Evolutionary conservation across 1,140 invertebrate species (phyloP), one percentile per base, ranked within the genome.

Genomic region (Rhyacophila brunnea): DNA sequence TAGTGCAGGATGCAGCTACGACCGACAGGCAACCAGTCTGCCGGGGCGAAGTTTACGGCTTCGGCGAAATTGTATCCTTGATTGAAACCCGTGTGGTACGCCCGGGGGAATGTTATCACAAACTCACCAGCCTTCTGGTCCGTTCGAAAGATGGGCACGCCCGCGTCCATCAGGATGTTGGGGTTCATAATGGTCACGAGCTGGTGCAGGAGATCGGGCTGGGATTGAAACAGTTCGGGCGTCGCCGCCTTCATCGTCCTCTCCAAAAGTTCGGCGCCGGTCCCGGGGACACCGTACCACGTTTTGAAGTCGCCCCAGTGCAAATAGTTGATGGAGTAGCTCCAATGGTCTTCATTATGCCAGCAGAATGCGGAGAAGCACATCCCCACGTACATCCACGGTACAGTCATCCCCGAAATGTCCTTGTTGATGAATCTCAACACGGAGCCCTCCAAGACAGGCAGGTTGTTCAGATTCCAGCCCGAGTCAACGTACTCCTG

Each of bases 261-360:
- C 79, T 99, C 98, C 74, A 99, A 95, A 38, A 87, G 77, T 74
- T 98, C 95, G 14, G 97, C 98, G 66, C 88, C 83, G 48, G 82
- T 83, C 1, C 96, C 96, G 17, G 96, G 94, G 4, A 99, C 95
- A 20, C 97, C 98, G 80, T 99, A 99, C 88, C 88, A 90, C 38
- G 88, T 91, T 72, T 91, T 91, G n/a, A 87, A 84, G 72, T 91
- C 89, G 66, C 87, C 95, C 96, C 96, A 99, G 73, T 99, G 98
- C 54, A 99, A 81, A 76, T 99, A 99, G 78, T 99, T 99, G 55
- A 99, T 99, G 1, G 96, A 99, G 77, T 99, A 99, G 69, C 95
- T 99, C 97, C 97, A 99, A 70, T 99, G 98, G 77, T 99, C 98
- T 80, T 99, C 98, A 74, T 97, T 99, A 71, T 99, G 98, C 95